A percentile compares a stretch with the other conserved stretches of the same genome.
phyloP scores from a whole-genome alignment of 30 jellyfish, hydroid and myxozoan genomes.

The Pelagia noctiluca region DNA sequence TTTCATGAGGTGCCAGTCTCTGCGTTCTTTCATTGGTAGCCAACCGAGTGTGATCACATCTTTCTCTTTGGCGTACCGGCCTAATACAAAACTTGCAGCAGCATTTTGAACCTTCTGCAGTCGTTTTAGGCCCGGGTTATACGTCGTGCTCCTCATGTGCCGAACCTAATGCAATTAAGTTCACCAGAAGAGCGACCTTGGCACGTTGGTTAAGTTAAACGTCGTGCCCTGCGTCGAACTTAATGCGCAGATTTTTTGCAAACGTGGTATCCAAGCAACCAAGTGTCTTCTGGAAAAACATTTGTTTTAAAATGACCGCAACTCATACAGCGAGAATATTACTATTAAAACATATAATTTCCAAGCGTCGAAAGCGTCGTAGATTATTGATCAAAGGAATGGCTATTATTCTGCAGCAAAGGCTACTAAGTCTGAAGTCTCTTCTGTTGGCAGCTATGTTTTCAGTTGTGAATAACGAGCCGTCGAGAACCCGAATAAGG shows the following conservation, averaged over 20 bases:
- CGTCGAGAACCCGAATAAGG: slow-evolving; percentile 12
- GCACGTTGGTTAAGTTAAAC: slow-evolving; percentile 3
- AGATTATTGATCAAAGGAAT: neutral
- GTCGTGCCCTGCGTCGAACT: slow-evolving; percentile 9
- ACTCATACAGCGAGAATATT: neutral
- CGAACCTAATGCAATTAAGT: too few relatives aligned
- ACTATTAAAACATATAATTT: neutral
- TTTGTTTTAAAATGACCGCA: neutral
- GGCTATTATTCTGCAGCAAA: slow-evolving; percentile 11
- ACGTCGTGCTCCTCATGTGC: too few relatives aligned
- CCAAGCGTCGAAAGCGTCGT: slow-evolving; percentile 7
- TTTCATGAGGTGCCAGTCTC: too few relatives aligned
- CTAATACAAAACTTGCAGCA: too few relatives aligned
- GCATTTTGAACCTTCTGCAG: too few relatives aligned
- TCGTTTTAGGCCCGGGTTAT: too few relatives aligned
- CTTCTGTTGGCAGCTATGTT: slow-evolving; percentile 27
- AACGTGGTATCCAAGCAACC: slow-evolving; percentile 8
- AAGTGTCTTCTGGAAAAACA: slow-evolving; percentile 10
- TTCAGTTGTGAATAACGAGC: slow-evolving; percentile 7
- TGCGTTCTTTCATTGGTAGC: too few relatives aligned
- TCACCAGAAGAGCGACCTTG: too few relatives aligned
- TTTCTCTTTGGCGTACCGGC: too few relatives aligned
- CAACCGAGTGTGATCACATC: too few relatives aligned
- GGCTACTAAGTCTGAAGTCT: slow-evolving; percentile 13
- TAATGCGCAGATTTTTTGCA: neutral